Evolutionary conservation across 1,140 invertebrate genomes (phyloP).

Genomic region (Zaprionus inermis): DNA sequence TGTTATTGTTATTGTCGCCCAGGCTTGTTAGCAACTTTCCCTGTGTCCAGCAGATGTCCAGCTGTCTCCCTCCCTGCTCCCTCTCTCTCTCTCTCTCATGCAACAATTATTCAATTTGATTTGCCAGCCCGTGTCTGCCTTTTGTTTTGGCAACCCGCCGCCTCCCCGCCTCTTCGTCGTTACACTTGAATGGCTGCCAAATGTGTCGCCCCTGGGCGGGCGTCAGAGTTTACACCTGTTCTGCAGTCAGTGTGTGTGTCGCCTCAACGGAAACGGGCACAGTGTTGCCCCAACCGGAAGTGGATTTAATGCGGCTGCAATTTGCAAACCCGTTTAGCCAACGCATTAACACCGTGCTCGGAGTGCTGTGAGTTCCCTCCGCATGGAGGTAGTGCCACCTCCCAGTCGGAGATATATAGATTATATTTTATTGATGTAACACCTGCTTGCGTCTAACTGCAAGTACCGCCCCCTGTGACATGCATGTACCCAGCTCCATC

Average conservation of each 20-base stretch:
- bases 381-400: background rate
- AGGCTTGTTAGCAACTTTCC: conserved; percentile 59
- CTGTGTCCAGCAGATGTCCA: conserved; percentile 38
- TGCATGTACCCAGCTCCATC: conserved; percentile 6
- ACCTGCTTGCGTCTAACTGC: conserved; percentile 1
- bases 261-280: conserved; percentile 49
- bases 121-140: conserved; percentile 46
- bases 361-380: background rate
- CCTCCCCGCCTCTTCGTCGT: conserved; percentile 40
- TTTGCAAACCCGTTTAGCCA: conserved; percentile 61
- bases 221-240: conserved; percentile 75
- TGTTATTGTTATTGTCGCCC: conserved; percentile 64
- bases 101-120: conserved; percentile 81
- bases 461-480: background rate
- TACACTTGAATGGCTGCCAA: conserved; percentile 77
- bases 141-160: conserved; percentile 17
- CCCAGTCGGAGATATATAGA: conserved; percentile 12
- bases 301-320: conserved; percentile 75
- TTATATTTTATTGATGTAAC: conserved; percentile 45
- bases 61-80: conserved; percentile 19
- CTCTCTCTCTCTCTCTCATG: conserved; percentile 27
- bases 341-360: conserved; percentile 57
- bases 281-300: conserved; percentile 56
- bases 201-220: conserved; percentile 69
- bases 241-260: conserved; percentile 36